Evolutionary conservation across 2,797 vertebrate genomes (phyloP), one percentile per base, ranked within the genome.

Genomic region (Bovichtus diacanthus): DNA sequence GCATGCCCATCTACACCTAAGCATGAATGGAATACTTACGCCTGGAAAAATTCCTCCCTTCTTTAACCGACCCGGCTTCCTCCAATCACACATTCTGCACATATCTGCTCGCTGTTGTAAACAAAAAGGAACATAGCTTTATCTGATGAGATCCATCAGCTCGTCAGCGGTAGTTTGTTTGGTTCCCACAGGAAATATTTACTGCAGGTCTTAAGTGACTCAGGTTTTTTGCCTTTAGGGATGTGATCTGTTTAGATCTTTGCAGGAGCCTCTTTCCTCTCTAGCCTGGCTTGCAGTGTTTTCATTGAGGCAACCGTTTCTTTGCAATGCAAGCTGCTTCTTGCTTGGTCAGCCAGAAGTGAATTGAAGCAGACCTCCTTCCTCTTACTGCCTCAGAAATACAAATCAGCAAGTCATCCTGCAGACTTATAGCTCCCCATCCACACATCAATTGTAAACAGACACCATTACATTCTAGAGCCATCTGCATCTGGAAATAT

Each of bases 11-110:
- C 55, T 47, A 34, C 76, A 80, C 78, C 86, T 77, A 21, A 43
- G 73, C 74, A 69, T 87, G 74, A 60, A 73, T 82, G 78, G 63
- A 82, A 88, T 82, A 79, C 77, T 85, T 74, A 0, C 2, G 66
- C 41, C 60, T 66, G 78, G 76, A 88, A 73, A 27, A 64, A 61
- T 25, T 34, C 58, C 51, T 36, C 31, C 71, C 56, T 51, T 25
- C 59, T 50, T 12, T 11, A 25, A 69, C 38, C 5, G 1, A 38
- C 19, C 0, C 2, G 29, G 49, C 47, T 63, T 64, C 71, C 70
- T 50, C 58, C 59, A 58, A 65, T 67, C 59, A 49, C 60, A 38
- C 39, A 31, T 63, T 18, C 34, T 67, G 61, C 74, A 62, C 44
- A 4, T 55, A 59, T 86, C 61, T 74, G 46, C 54, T 83, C 34